Conservation (phyloP, 2,113 vertebrate species). For the Coturnix japonica region DNA sequence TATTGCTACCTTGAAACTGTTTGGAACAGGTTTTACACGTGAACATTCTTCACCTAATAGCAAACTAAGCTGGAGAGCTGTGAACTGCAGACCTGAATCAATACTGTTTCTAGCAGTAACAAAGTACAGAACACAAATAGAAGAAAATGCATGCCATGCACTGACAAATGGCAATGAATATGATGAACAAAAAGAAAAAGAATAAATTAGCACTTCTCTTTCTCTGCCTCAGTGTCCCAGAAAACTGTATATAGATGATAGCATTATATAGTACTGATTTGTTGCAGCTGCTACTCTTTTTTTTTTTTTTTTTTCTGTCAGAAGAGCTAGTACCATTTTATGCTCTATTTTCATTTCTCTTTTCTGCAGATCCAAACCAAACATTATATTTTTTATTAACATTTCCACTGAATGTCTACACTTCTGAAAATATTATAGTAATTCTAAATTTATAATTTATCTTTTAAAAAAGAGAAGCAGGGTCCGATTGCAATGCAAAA, state of each 20-base stretch:
- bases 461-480: background rate
- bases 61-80: background rate
- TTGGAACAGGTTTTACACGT: background rate
- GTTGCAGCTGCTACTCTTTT: conserved; percentile 34
- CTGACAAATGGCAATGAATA: conserved; percentile 15
- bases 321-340: background rate
- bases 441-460: conserved; percentile 37
- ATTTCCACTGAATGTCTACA: background rate
- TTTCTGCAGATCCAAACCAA: background rate
- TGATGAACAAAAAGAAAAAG: conserved; percentile 13
- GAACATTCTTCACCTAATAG: background rate
- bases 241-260: conserved; percentile 6
- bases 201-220: conserved; percentile 48
- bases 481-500: background rate
- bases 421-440: background rate
- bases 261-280: background rate
- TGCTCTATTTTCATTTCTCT: conserved; percentile 9
- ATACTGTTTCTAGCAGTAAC: background rate
- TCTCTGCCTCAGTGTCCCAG: conserved; percentile 44
- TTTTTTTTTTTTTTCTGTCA: background rate
- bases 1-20: background rate
- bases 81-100: background rate
- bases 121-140: background rate
- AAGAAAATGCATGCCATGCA: background rate
- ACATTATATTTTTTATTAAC: conserved; percentile 14